Percentiles rank a stretch among this genome's conserved stretches.
phyloP scores from a whole-genome alignment of 2,113 vertebrate species.

The Gorsachius goisagi region DNA sequence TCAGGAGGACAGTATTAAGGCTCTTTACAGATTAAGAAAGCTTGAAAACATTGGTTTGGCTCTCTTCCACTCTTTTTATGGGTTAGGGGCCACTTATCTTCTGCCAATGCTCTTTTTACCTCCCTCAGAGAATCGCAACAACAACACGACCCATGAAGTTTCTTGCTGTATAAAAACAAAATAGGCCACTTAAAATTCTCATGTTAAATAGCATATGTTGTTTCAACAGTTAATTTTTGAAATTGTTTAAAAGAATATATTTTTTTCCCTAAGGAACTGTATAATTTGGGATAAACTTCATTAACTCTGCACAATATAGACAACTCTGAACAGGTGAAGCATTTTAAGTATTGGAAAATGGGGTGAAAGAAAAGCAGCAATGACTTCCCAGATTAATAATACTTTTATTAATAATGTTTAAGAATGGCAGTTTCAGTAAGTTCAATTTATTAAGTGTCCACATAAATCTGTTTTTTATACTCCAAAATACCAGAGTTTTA shows the following conservation, averaged over 20 bases:
- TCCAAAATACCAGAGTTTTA: background rate
- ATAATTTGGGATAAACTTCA: background rate
- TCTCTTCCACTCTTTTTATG: background rate
- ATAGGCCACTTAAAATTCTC: background rate
- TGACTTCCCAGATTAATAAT: background rate
- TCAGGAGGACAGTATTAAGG: background rate
- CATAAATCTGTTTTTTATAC: background rate
- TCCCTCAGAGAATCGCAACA: background rate
- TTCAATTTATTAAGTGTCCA: background rate
- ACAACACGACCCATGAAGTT: background rate
- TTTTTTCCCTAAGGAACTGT: background rate
- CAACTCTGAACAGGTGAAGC: background rate
- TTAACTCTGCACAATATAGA: background rate
- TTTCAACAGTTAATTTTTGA: background rate
- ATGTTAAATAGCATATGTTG: background rate
- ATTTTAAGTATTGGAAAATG: background rate
- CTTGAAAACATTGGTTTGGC: background rate
- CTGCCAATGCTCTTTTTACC: background rate
- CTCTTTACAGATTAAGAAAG: background rate
- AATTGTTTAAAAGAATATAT: background rate
- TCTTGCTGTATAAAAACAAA: background rate
- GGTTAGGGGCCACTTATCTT: background rate
- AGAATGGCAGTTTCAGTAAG: background rate
- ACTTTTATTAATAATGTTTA: constrained; percentile 15
- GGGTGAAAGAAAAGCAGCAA: background rate